These are phyloP conservation scores for Pluvianellus socialis DNA, from an alignment of 2,113 vertebrate species.

Conservation along the genomic window DNA sequence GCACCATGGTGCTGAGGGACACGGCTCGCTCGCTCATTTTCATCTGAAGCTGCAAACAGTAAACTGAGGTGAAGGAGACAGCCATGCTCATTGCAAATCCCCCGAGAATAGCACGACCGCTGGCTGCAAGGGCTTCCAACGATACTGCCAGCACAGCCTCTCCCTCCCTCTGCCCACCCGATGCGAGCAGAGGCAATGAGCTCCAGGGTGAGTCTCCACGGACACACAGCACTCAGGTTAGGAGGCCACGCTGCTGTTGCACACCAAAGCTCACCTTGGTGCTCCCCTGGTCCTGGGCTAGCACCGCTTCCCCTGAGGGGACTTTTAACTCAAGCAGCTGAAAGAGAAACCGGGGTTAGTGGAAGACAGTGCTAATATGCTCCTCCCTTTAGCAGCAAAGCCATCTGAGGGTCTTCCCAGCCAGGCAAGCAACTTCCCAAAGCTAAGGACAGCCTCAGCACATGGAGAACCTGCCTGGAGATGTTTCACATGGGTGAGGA, in stretches of 20 bases:
- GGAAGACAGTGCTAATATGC: rapidly evolving
- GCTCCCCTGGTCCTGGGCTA: background rate
- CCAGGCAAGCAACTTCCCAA: background rate
- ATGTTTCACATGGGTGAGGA: background rate
- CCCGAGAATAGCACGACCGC: rapidly evolving
- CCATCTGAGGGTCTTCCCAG: background rate
- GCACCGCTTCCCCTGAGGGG: background rate
- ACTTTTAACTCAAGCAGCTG: background rate
- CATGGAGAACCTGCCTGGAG: rapidly evolving
- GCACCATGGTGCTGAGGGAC: constrained; percentile 77
- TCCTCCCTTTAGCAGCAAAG: background rate
- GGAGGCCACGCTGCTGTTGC: background rate
- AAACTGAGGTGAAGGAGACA: background rate
- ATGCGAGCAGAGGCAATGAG: background rate
- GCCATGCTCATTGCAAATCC: background rate
- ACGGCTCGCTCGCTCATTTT: constrained; percentile 76
- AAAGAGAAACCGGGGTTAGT: background rate
- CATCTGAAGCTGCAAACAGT: constrained; percentile 76
- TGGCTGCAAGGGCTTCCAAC: background rate
- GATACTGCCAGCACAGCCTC: background rate
- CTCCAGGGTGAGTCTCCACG: rapidly evolving
- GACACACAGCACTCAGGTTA: background rate
- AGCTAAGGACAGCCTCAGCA: background rate
- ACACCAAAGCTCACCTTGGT: constrained; percentile 10
- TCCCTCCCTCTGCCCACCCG: background rate